A percentile compares a stretch with the other conserved stretches of the same genome.
phyloP scores from a whole-genome alignment of 2,797 vertebrate genomes.

The Alfaro cultratus region DNA sequence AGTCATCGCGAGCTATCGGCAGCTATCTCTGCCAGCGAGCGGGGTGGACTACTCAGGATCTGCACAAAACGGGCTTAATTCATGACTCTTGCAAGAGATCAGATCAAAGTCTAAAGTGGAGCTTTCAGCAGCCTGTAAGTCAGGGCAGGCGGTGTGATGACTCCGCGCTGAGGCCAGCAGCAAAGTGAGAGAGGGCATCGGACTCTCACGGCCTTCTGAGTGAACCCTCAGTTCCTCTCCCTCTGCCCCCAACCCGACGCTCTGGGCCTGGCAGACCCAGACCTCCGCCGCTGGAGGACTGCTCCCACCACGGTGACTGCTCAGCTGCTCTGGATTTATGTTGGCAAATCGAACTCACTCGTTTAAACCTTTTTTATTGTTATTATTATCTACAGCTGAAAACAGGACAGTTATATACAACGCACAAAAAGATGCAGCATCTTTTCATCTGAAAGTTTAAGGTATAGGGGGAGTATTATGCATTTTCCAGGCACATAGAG shows the following conservation, averaged over 20 bases:
- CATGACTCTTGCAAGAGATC: slow-evolving; percentile 24
- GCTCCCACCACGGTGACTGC: slow-evolving; percentile 78
- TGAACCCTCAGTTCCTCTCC: slow-evolving; percentile 65
- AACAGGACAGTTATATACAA: neutral
- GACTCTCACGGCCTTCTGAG: slow-evolving; percentile 71
- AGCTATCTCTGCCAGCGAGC: slow-evolving; percentile 73
- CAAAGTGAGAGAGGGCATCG: slow-evolving; percentile 38
- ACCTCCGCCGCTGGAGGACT: slow-evolving; percentile 70
- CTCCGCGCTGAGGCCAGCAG: slow-evolving; percentile 17
- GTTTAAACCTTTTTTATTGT: slow-evolving; percentile 70
- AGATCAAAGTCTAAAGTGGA: slow-evolving; percentile 24
- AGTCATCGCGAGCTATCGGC: slow-evolving; percentile 78
- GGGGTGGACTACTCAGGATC: slow-evolving; percentile 63
- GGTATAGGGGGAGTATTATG: too few species aligned
- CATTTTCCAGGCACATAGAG: too few species aligned
- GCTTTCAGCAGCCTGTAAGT: slow-evolving; percentile 24
- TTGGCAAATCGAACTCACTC: slow-evolving; percentile 60
- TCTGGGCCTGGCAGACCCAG: slow-evolving; percentile 60
- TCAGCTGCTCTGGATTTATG: slow-evolving; percentile 80
- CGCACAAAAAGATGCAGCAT: neutral
- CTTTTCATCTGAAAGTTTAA: neutral
- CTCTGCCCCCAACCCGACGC: slow-evolving; percentile 15
- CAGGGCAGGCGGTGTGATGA: slow-evolving; percentile 25
- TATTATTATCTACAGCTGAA: neutral
- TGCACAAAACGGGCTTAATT: slow-evolving; percentile 26